These are phyloP conservation scores for Patagioenas fasciata DNA, from an alignment of 2,113 vertebrate genomes.

Conservation along the genomic window DNA sequence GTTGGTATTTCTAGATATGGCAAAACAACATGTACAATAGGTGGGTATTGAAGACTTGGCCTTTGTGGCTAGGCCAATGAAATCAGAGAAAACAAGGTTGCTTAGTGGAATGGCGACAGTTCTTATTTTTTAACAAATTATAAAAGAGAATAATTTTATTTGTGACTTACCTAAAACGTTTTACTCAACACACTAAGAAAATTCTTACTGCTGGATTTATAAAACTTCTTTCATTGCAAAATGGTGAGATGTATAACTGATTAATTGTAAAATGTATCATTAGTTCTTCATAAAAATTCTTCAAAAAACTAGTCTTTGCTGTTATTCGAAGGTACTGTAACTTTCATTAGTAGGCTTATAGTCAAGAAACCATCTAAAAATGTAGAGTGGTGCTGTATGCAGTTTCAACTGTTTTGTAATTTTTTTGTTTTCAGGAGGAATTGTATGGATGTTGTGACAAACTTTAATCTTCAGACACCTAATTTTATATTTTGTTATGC, in stretches of 20 bases:
- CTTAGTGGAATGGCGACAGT: neutral
- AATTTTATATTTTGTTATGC: neutral
- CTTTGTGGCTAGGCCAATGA: neutral
- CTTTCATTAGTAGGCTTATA: neutral
- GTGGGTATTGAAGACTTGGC: neutral
- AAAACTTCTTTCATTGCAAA: neutral
- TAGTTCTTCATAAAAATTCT: neutral
- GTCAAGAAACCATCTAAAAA: neutral
- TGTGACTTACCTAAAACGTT: neutral
- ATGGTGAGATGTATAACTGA: neutral
- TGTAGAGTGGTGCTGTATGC: neutral
- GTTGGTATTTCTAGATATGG: neutral
- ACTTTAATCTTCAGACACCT: neutral
- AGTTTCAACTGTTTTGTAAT: neutral
- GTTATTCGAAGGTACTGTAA: neutral
- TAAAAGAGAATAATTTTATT: neutral
- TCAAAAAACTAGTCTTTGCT: neutral
- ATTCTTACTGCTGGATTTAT: neutral
- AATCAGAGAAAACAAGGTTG: neutral
- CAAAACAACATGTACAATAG: neutral
- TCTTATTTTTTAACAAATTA: neutral
- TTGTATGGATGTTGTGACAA: neutral
- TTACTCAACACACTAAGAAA: neutral
- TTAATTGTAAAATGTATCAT: neutral
- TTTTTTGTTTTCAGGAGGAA: neutral